Evolutionary conservation across 64 coral and sea anemone genomes (phyloP), one percentile per base, ranked within the genome.

Genomic region (Orbicella faveolata): DNA sequence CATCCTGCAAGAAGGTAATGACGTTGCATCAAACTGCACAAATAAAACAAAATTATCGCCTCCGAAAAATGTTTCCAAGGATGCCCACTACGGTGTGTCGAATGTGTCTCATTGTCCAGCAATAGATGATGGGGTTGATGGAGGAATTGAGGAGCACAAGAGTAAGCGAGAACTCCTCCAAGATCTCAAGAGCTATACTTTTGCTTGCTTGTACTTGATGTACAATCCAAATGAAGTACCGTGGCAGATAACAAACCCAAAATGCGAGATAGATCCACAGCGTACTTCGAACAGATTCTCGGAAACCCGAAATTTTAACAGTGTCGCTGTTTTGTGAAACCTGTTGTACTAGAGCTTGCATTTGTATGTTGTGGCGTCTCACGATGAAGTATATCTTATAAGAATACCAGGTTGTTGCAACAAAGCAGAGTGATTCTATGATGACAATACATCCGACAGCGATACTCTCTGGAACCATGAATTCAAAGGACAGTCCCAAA

Each of bases 201-300:
- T 25, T 76, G 6, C 15, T 4, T 25, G 61, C 44, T 48, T 59
- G 13, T 48, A 6, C 7, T 48, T 48, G 44, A 48, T 48, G 44
- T 48, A 48, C 44, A 61, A 80, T 61, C 2, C 15, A 62, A 34
- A 62, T 34, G 16, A 61, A 52, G 4, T 61, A 80, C 9, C 61
- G 54, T 5, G 78, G 78, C 78, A 80, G 20, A 25, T 80, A 80
- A 53, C 78, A 80, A 18, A 80, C 52, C 64, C 64, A 67, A 20
- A 67, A 67, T 67, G 23, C 64, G 15, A 67, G 64, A 23, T 67
- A 67, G 23, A 67, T n/a, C 64, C 14, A 67, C 20, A 67, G 18
- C 0, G 67, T 33, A 26, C 6, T 70, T 70, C 30, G 67, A 11
- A 10, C 67, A n/a, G 67, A 70, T 25, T 70, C 30, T n/a, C 25